Evolutionary conservation across 2,113 vertebrate species (phyloP), one percentile per base, ranked within the genome.

Genomic region (Alligator sinensis): DNA sequence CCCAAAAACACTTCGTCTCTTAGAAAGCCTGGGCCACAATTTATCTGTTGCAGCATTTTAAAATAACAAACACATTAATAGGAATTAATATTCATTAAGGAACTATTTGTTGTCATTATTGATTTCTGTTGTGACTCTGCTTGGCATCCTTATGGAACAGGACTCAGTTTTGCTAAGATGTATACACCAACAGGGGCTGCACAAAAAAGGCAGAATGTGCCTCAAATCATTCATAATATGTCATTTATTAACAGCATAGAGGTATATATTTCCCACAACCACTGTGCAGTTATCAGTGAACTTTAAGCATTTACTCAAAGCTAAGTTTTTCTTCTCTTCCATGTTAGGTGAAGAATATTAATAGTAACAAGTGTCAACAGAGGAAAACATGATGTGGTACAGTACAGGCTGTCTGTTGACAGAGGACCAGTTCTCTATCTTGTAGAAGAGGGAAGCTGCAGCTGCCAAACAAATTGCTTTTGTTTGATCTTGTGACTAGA

Each of bases 301-400:
- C 75, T 90, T 92, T 74, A 62, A 60, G 87, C 59, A 70, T 63
- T 86, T 92, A 79, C 38, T 66, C 78, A 30, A 18, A 8, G 16
- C 61, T 79, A 64, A 74, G 17, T 16, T 74, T 93, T 70, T 63
- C 77, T 87, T 1, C 0, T 58, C 77, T 63, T 76, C 90, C 82
- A 30, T 68, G 38, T 47, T 76, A 92, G 57, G 86, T 61, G 47
- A 82, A 80, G 28, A 14, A 24, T 92, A 95, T 96, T 96, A 96
- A 92, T 94, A 97, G 95, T 88, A 95, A 86, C 85, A 91, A 92
- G 91, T 87, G 87, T 95, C 93, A 85, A 75, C 60, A 85, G 86
- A 94, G 24, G 4, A 74, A 81, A 95, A 78, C 0, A 1, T n/a
- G 22, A 61, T 88, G 34, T 0, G 2, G 75, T 80, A 79, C 1